These are phyloP conservation scores for Zosterops hypoxanthus DNA, from an alignment of 2,113 vertebrate genomes.

Conservation along the genomic window DNA sequence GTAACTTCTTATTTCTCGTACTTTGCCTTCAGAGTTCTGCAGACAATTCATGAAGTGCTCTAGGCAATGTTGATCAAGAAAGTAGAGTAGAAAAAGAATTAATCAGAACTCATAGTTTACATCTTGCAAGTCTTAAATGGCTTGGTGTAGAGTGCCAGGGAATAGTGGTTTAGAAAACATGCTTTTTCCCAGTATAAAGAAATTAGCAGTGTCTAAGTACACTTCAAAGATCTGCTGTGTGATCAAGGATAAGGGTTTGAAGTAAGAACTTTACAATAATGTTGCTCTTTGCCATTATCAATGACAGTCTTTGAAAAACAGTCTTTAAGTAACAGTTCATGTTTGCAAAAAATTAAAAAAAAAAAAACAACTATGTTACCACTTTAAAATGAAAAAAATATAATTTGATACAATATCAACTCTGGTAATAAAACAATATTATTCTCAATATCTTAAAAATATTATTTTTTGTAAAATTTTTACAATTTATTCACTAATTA, in stretches of 20 bases:
- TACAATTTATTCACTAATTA: background rate
- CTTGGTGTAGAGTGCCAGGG: background rate
- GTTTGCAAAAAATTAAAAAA: background rate
- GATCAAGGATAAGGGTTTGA: background rate
- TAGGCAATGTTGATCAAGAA: background rate
- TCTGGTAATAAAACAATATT: background rate
- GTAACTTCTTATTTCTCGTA: background rate
- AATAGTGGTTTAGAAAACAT: background rate
- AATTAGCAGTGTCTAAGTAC: background rate
- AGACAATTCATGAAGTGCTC: background rate
- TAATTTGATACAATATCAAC: background rate
- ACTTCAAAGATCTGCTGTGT: background rate
- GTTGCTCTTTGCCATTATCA: background rate
- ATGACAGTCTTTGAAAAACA: background rate
- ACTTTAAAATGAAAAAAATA: background rate
- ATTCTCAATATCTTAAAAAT: background rate
- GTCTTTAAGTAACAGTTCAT: background rate
- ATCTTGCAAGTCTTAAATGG: background rate
- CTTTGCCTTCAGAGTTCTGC: background rate
- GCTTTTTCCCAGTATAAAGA: background rate
- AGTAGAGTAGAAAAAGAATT: background rate
- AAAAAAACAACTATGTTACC: background rate
- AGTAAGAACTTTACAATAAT: background rate
- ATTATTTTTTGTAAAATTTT: background rate
- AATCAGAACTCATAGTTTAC: background rate